Base-by-base conservation (phyloP, 2,797 vertebrate genomes). In the Pangasius macronema region DNA sequence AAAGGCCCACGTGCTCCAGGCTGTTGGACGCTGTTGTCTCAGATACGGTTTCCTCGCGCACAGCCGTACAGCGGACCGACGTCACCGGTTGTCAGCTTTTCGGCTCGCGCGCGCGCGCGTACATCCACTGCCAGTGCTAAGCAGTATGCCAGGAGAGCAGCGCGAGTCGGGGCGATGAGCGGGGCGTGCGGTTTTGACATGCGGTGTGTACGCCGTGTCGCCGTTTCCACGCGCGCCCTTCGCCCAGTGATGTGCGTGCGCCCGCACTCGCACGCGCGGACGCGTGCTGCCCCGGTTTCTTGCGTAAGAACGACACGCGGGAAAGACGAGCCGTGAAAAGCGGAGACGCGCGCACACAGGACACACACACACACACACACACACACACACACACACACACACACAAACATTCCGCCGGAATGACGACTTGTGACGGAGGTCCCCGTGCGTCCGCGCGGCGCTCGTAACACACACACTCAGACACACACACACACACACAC, bases 401-500 rank as follows among this genome's bases (percentile, higher is more conserved):
- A 42, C 42, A 42, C 42, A 42, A 42, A 9, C 42, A 59, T 13
- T 36, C 51, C 22, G 6, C 79, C 22, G 24, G 79, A 63, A 63
- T 82, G 79, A 82, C 79, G 57, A 46, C 24, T 46, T 82, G 79
- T 61, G 79, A 82, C 57, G 51, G 76, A 57, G 30, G 30, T 79
- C 51, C 30, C 51, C 30, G 76, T 79, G 76, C 76, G 30, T 30
- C 42, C 89, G 85, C 55, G 82, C 84, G 70, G 53, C 82, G 84
- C 72, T 87, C 79, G n/a, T 91, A 83, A 70, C 46, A 46, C 36
- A 63, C 30, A 68, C 30, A 68, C 65, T 42, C 22, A 49, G 10
- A 27, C 39, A 27, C 36, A 10, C 68, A 39, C 42, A n/a, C 6
- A 30, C 22, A 46, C 22, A 14, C 39, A 46, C 68, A 73, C 67